These are phyloP conservation scores for Babylonia areolata DNA, from an alignment of 1,140 invertebrate species.

Conservation along the genomic window DNA sequence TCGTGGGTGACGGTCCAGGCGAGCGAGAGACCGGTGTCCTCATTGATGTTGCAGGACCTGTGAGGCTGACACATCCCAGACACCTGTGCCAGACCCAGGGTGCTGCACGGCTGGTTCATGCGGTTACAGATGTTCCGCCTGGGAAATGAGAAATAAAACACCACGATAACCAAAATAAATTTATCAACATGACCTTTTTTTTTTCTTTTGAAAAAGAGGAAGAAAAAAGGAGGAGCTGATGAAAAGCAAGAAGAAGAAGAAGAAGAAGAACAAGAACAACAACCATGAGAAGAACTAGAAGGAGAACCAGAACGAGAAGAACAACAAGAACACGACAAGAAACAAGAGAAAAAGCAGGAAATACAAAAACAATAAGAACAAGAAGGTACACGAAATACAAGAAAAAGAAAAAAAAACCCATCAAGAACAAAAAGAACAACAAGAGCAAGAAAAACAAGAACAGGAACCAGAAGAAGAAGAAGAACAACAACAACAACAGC, in stretches of 20 bases:
- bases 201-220: not conserved
- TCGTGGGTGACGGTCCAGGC: constrained; percentile 96
- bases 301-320: no score
- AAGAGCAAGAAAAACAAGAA: no score
- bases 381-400: no score
- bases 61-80: constrained; percentile 93
- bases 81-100: constrained; percentile 91
- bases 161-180: no score
- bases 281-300: no score
- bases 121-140: constrained; percentile 90
- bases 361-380: no score
- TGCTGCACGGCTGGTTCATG: constrained; percentile 86
- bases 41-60: constrained; percentile 91
- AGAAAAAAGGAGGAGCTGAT: not conserved
- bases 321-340: no score
- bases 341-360: not conserved
- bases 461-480: no score
- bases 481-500: no score
- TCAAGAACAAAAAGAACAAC: no score
- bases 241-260: not conserved
- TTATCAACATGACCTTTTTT: not conserved
- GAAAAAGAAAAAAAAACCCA: no score
- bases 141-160: not conserved
- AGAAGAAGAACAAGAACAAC: not conserved
- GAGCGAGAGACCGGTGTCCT: constrained; percentile 92